Evolutionary conservation across 2,113 vertebrate species (phyloP).

Genomic region (Brienomyrus brachyistius): DNA sequence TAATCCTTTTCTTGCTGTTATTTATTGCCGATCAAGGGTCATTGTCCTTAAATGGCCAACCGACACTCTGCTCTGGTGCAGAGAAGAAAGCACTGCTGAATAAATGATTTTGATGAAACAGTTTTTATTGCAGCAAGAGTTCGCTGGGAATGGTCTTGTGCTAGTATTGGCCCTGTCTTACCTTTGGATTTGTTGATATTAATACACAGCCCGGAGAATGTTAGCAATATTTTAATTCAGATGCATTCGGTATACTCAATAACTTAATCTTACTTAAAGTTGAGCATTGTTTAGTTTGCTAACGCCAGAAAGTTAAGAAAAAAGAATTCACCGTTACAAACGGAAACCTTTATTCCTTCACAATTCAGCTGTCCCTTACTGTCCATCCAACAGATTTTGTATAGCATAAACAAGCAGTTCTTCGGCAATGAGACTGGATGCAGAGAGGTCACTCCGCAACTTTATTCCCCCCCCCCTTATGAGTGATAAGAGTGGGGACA

Average conservation of each 20-base stretch:
- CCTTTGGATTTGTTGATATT: background rate
- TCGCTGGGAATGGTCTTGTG: background rate
- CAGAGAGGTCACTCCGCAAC: background rate
- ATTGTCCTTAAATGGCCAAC: background rate
- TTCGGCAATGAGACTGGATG: too few relatives aligned
- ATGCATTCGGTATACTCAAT: background rate
- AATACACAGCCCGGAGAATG: background rate
- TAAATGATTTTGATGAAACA: background rate
- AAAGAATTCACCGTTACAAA: background rate
- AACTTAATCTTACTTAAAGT: background rate
- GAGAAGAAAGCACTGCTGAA: background rate
- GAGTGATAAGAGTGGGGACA: background rate
- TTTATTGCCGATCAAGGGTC: background rate
- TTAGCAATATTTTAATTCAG: background rate
- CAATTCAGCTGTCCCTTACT: background rate
- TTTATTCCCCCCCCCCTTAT: background rate
- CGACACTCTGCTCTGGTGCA: background rate
- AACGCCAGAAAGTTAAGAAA: background rate
- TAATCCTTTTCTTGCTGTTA: background rate
- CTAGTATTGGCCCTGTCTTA: background rate
- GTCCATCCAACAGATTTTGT: background rate
- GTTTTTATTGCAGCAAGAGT: background rate
- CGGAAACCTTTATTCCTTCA: background rate
- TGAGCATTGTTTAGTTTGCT: background rate
- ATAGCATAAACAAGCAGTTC: background rate